Percentiles rank a stretch among this genome's conserved stretches.
Conservation (phyloP, 2,888 invertebrate species). For the Ellobium chinense region DNA sequence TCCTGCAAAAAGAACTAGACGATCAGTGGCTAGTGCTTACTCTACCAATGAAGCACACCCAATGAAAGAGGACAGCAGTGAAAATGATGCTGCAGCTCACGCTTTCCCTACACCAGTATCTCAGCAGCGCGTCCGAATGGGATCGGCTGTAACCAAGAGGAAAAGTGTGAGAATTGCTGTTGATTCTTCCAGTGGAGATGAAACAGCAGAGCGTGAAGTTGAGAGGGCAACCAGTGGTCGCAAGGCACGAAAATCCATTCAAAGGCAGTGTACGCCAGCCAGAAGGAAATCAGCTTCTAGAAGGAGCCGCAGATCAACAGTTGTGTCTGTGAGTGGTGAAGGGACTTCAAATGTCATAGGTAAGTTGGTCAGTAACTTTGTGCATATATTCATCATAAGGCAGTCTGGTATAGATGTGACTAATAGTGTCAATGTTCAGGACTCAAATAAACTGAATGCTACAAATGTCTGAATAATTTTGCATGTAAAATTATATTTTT, state of each 20-base stretch:
- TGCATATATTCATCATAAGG: no score
- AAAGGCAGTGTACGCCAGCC: neutral
- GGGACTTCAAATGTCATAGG: constrained; percentile 12
- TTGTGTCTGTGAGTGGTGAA: constrained; percentile 39
- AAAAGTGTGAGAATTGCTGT: constrained; percentile 4
- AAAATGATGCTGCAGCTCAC: neutral
- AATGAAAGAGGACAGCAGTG: neutral
- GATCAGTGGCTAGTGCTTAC: neutral
- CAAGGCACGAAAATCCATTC: neutral
- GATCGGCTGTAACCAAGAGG: neutral
- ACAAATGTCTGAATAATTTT: no score
- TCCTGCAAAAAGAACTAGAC: neutral
- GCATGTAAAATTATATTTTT: no score
- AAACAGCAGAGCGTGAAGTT: neutral
- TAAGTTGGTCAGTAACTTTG: neutral
- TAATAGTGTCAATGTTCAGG: no score
- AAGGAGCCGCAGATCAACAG: neutral
- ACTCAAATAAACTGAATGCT: no score
- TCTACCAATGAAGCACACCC: neutral
- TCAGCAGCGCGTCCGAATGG: neutral
- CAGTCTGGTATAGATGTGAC: no score
- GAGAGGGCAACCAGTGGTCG: neutral
- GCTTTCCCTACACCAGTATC: neutral
- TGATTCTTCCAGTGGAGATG: neutral
- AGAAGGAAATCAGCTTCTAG: neutral